A percentile compares a stretch with the other conserved stretches of the same genome.
These are phyloP conservation scores for Drosophila prolongata DNA, from an alignment of 2,888 invertebrate genomes.

Conservation along the genomic window DNA sequence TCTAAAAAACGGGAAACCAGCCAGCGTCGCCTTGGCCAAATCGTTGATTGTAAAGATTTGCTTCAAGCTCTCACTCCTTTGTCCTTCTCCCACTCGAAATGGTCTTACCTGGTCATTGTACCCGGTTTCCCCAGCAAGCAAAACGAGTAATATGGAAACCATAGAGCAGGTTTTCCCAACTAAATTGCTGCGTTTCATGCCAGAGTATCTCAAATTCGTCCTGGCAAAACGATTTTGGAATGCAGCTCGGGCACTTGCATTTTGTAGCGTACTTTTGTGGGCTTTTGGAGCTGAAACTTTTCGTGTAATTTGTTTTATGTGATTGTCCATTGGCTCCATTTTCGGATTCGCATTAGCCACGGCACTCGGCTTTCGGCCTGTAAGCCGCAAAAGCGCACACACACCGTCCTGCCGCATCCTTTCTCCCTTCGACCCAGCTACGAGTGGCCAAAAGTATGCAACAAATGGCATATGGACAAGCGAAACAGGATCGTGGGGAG, in stretches of 20 bases:
- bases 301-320: slow-evolving; percentile 77
- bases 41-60: slow-evolving; percentile 71
- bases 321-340: slow-evolving; percentile 76
- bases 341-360: slow-evolving; percentile 70
- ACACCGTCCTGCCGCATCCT: background rate
- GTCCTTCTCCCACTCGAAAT: slow-evolving; percentile 1
- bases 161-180: background rate
- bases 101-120: slow-evolving; percentile 65
- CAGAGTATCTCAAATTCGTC: slow-evolving; percentile 18
- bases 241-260: slow-evolving; percentile 61
- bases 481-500: slow-evolving; percentile 13
- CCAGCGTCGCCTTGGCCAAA: slow-evolving; percentile 14
- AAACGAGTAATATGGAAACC: too few relatives aligned
- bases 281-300: slow-evolving; percentile 64
- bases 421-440: background rate
- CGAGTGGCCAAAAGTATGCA: slow-evolving; percentile 54
- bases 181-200: slow-evolving; percentile 1
- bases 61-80: slow-evolving; percentile 21
- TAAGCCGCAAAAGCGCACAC: slow-evolving; percentile 57
- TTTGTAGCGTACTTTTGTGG: slow-evolving; percentile 73
- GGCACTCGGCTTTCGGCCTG: slow-evolving; percentile 47
- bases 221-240: slow-evolving; percentile 7
- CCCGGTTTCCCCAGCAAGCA: slow-evolving; percentile 4
- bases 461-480: slow-evolving; percentile 71
- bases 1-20: slow-evolving; percentile 24